Evolutionary conservation across 2,113 vertebrate species (phyloP), one percentile per base, ranked within the genome.

Genomic region (Mobula birostris): DNA sequence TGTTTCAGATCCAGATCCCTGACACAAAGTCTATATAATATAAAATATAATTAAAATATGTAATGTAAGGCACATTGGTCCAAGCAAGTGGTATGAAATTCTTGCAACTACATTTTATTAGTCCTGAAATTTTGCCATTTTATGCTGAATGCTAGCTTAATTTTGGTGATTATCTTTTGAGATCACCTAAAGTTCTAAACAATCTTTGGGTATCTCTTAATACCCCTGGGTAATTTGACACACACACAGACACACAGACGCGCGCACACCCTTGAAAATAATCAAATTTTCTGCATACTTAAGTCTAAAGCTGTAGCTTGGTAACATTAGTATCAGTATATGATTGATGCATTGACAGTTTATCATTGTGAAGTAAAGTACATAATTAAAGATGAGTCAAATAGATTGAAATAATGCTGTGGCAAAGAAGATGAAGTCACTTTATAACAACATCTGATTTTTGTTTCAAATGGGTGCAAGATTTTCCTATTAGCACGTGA

Each of bases 21-120:
- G 0, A 15, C 36, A 56, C 40, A 6, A n/a, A 92, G 91, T 19
- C 6, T 74, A 72, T 40, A 48, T 21, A 48, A 27, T 7, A 40
- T 21, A 74, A 93, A 93, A 74, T 93, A 27, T 36, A 24, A 24
- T 19, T 48, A 93, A 72, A 93, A 93, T 91, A n/a, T 92, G 12
- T 66, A 88, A 32, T 72, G 1, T 74, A 70, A 19, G 90, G 68
- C 36, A 74, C 70, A 48, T 93, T 93, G 66, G 19, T 48, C 68
- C 7, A 17, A 74, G 27, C 36, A 15, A 7, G 9, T 93, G 36
- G 36, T 74, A 74, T 74, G 9, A 72, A 61, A 58, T n/a, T 79
- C 27, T 12, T 72, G 61, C 17, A 48, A 19, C 80, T 83, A 21
- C 61, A 91, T 36, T 92, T 6, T 70, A 83, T 15, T 72, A 68